Base-by-base conservation (phyloP, 2,797 vertebrate species). In the Melopsittacus undulatus region DNA sequence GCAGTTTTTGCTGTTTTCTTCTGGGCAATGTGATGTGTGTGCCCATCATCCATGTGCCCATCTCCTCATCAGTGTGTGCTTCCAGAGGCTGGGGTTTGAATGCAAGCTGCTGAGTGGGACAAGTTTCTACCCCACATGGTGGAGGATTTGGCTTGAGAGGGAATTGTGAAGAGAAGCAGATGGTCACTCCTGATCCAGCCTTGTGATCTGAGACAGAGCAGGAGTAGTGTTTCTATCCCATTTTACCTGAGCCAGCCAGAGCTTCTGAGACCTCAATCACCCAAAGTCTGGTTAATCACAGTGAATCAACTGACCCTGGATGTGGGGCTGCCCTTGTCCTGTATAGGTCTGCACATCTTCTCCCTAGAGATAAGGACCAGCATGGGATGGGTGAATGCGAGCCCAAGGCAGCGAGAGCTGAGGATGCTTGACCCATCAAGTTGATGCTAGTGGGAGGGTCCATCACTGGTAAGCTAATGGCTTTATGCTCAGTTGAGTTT, bases 261-360 rank as follows among this genome's bases (percentile, higher is more conserved):
- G 34, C 20, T 73, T 46, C 12, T 27, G 40, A 36, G 11, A 27
- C 38, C 46, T 70, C 59, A 14, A 11, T 54, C 24, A 32, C 49
- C 27, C 3, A 5, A 56, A 67, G 30, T 67, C n/a, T 70, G 66
- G 32, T 51, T 77, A 68, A 40, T 70, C 8, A 3, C 7, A 6
- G 56, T 27, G 30, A 83, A 43, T 76, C 21, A 75, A 62, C 30
- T 49, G 48, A 11, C 21, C 32, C 7, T 13, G 4, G 11, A 23
- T 61, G 19, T 43, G 54, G n/a, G 32, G 32, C 66, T 92, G 45
- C 26, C 5, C 42, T 85, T 7, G 0, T 43, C 0, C 0, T 17
- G 4, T 19, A 10, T 0, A 1, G n/a, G 8, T n/a, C 43, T 3
- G 4, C 20, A 18, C 8, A 36, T 45, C 22, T 10, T 10, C 23